phyloP scores from a whole-genome alignment of 2,797 vertebrate genomes.

The Fringilla coelebs region DNA sequence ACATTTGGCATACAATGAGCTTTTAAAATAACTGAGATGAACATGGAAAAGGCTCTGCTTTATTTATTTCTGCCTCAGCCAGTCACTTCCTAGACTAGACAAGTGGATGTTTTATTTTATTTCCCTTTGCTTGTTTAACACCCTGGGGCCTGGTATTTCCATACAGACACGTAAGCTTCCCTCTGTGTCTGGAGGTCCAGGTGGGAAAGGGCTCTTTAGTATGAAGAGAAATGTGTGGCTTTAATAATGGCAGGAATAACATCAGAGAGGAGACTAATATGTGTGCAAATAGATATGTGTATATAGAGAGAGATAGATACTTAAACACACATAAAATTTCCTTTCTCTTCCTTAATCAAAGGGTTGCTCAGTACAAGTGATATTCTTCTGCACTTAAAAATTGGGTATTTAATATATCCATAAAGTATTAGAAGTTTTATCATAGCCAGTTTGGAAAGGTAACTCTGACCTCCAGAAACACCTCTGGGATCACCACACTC shows the following conservation, averaged over 20 bases:
- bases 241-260: not conserved
- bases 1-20: not conserved
- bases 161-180: not conserved
- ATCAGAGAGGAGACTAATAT: not conserved
- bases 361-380: not conserved
- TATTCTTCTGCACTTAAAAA: not conserved
- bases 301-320: too few relatives aligned
- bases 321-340: not conserved
- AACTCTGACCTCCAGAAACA: not conserved
- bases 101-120: not conserved
- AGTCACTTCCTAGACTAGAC: not conserved
- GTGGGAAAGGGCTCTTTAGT: not conserved
- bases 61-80: not conserved
- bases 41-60: not conserved
- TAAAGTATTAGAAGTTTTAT: not conserved
- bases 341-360: not conserved
- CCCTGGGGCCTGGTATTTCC: not conserved
- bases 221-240: not conserved
- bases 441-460: not conserved
- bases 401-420: not conserved
- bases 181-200: not conserved
- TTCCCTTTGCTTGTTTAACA: not conserved
- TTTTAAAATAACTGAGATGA: constrained; percentile 1
- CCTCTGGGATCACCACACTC: not conserved
- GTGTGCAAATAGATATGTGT: not conserved